Base-by-base conservation (phyloP, 2,113 vertebrate species). In the Lipophrys pholis region DNA sequence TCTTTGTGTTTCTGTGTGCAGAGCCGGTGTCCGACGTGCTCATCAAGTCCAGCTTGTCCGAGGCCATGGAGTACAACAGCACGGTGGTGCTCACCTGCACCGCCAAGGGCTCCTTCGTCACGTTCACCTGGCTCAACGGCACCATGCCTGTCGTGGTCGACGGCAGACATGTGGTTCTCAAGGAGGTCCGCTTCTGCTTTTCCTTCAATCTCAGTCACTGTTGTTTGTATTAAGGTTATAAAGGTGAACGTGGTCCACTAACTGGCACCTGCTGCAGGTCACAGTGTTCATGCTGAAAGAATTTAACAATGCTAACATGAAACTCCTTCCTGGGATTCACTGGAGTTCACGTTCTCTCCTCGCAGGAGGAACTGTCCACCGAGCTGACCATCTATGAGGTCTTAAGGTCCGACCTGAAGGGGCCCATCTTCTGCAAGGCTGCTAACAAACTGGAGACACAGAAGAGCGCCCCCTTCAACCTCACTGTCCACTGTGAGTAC, bases 401-500 rank as follows among this genome's bases (percentile, higher is more conserved):
- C 1, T 56, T 64, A 14, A 72, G 91, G 43, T 38, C 42, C 0
- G 93, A 94, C 43, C 79, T 93, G 54, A 1, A 2, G 0, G 82
- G 67, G 0, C 89, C 91, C 0, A 80, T 94, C 39, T 42, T 7
- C 80, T 94, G 93, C 83, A 0, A 1, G 0, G 93, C 77, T 0
- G 2, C 46, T 0, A 94, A 94, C 61, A 11, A 21, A 0, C 52
- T 93, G 61, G 73, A 91, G 63, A 36, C 0, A 0, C 12, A 38
- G 17, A 82, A 0, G 6, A 93, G 91, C 48, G 1, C 63, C 12
- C 35, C 81, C 66, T 89, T 93, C 70, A 92, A 80, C 70, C 69
- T 92, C 46, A 78, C 82, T 0, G 83, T 94, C 55, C 58, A 65
- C 83, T 94, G 93, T 94, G 41, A 90, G 93, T 93, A 52, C 42